A percentile compares a stretch with the other conserved stretches of the same genome.
phyloP scores from a whole-genome alignment of 1,140 invertebrate genomes.

The Cotesia glomerata region DNA sequence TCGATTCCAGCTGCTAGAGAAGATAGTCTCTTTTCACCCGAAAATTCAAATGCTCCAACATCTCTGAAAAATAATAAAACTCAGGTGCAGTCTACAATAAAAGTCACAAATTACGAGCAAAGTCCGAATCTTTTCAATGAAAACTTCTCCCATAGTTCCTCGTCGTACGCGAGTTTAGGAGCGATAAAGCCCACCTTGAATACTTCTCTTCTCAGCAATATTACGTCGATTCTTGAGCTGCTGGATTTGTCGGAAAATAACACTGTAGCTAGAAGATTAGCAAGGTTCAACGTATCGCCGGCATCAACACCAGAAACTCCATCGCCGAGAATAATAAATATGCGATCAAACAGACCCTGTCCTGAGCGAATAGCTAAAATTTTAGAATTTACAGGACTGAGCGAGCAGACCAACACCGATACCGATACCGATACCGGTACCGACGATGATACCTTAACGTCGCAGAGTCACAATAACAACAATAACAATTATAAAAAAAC shows the following conservation, averaged over 20 bases:
- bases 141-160: conserved; percentile 54
- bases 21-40: background rate
- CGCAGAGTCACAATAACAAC: background rate
- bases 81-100: background rate
- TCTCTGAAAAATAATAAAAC: conserved; percentile 25
- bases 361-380: conserved; percentile 35
- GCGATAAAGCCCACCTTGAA: conserved; percentile 31
- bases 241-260: conserved; percentile 47
- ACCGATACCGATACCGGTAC: too few relatives aligned
- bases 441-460: conserved; percentile 28
- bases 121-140: conserved; percentile 28
- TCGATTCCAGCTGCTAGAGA: background rate
- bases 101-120: background rate
- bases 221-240: conserved; percentile 51
- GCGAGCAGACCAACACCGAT: background rate
- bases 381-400: conserved; percentile 24
- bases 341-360: conserved; percentile 53
- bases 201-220: conserved; percentile 28
- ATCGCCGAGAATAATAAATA: conserved; percentile 51
- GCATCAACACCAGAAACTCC: conserved; percentile 60
- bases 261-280: conserved; percentile 13
- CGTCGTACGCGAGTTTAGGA: conserved; percentile 56
- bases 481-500: too few relatives aligned
- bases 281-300: conserved; percentile 43
- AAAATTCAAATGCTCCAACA: conserved; percentile 10